Conservation (phyloP, 2,797 vertebrate genomes). For the Phyllotis vaccarum region DNA sequence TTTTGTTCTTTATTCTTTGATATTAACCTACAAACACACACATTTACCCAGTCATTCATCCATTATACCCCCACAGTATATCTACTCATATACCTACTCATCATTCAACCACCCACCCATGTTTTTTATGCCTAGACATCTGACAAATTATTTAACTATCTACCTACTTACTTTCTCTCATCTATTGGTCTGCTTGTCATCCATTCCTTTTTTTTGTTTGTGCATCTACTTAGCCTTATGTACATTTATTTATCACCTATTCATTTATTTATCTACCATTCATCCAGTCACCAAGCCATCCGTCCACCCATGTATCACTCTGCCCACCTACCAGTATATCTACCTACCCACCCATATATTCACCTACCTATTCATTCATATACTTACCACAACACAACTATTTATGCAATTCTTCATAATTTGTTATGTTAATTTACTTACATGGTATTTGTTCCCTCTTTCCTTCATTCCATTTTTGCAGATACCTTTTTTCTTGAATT, state of each 20-base stretch:
- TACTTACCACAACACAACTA: neutral
- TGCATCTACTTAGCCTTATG: neutral
- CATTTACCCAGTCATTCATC: neutral
- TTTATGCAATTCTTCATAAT: neutral
- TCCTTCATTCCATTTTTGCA: neutral
- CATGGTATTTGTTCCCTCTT: neutral
- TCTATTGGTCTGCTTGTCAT: neutral
- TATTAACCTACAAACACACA: neutral
- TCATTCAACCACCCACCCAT: neutral
- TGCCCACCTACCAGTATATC: neutral
- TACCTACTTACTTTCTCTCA: neutral
- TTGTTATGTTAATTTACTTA: neutral
- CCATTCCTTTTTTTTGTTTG: neutral
- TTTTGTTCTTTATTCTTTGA: neutral
- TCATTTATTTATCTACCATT: neutral
- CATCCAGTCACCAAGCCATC: neutral
- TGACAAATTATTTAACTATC: neutral
- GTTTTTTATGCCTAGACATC: no score
- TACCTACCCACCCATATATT: no score
- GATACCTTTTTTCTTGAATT: neutral
- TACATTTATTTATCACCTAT: neutral
- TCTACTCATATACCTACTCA: no score
- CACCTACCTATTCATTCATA: neutral
- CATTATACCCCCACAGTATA: neutral
- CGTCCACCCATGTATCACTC: neutral